Percentiles rank a stretch among this genome's conserved stretches.
Evolutionary conservation across 2,888 invertebrate genomes (phyloP).

Genomic region (Epirrita christyi): DNA sequence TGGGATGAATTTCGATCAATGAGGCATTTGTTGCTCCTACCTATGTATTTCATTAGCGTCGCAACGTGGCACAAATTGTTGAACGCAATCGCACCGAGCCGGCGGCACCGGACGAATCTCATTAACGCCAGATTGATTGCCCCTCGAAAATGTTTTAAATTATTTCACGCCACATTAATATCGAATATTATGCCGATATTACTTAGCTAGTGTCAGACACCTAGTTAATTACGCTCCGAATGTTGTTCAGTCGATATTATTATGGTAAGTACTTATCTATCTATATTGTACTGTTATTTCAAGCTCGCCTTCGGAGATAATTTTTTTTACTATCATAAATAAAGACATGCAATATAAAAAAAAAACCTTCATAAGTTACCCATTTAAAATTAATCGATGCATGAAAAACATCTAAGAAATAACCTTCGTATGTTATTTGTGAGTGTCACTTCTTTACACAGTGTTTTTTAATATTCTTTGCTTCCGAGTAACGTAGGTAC

Average conservation of each 20-base stretch:
- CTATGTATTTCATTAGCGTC: conserved; percentile 66
- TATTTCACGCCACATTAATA: conserved; percentile 78
- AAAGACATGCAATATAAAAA: too few relatives aligned
- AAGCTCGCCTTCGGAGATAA: not conserved
- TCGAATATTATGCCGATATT: conserved; percentile 63
- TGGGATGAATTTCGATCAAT: conserved; percentile 37
- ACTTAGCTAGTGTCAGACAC: conserved; percentile 43
- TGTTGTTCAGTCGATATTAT: not conserved
- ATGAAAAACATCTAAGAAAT: too few relatives aligned
- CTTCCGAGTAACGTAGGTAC: not conserved
- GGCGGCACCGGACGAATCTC: conserved; percentile 73
- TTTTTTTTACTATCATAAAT: too few relatives aligned
- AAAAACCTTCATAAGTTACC: too few relatives aligned
- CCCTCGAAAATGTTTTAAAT: conserved; percentile 76
- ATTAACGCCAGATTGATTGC: conserved; percentile 80
- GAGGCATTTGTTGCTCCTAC: conserved; percentile 36
- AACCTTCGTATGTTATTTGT: too few relatives aligned
- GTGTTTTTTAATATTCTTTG: too few relatives aligned
- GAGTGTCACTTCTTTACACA: too few relatives aligned
- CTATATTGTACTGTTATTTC: not conserved
- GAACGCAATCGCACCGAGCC: conserved; percentile 56
- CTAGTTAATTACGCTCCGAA: conserved; percentile 44
- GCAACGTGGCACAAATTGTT: conserved; percentile 76
- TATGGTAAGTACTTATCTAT: too few relatives aligned
- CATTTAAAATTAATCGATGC: too few relatives aligned